Conservation (phyloP, 1,140 invertebrate genomes). For the Watersipora subatra region DNA sequence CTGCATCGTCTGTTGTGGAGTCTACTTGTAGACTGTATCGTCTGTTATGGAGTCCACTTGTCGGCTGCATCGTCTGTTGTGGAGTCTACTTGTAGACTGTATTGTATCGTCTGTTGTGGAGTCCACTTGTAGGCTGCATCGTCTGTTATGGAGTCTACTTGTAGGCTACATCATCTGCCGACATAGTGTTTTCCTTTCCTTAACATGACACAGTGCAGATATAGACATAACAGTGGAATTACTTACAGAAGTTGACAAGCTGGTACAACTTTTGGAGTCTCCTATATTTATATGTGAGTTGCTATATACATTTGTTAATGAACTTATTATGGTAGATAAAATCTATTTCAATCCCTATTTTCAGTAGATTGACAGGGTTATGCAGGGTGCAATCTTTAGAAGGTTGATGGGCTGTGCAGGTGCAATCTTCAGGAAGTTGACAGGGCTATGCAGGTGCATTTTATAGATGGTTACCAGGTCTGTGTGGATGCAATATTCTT, state of each 20-base stretch:
- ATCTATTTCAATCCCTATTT: neutral
- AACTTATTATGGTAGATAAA: neutral
- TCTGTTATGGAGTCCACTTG: too few relatives aligned
- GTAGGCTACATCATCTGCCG: neutral
- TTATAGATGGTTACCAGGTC: too few relatives aligned
- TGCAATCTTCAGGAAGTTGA: neutral
- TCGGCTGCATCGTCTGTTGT: too few relatives aligned
- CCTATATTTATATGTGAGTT: slow-evolving; percentile 93
- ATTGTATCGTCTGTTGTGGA: too few relatives aligned
- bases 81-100: too few relatives aligned
- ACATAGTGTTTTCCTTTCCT: slow-evolving; percentile 9
- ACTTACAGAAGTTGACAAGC: slow-evolving; percentile 86
- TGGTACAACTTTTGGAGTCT: slow-evolving; percentile 93
- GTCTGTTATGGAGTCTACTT: too few relatives aligned
- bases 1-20: too few relatives aligned
- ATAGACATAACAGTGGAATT: slow-evolving; percentile 92
- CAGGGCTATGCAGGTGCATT: too few relatives aligned
- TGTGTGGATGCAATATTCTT: too few relatives aligned
- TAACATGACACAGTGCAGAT: slow-evolving; percentile 55
- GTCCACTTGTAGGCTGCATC: too few relatives aligned
- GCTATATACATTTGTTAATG: neutral
- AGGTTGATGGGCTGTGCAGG: neutral
- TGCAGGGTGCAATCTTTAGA: neutral
- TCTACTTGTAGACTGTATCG: too few relatives aligned
- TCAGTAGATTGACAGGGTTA: neutral